These are phyloP conservation scores for Gasteruption jaculator DNA, from an alignment of 2,888 invertebrate genomes.

Conservation along the genomic window DNA sequence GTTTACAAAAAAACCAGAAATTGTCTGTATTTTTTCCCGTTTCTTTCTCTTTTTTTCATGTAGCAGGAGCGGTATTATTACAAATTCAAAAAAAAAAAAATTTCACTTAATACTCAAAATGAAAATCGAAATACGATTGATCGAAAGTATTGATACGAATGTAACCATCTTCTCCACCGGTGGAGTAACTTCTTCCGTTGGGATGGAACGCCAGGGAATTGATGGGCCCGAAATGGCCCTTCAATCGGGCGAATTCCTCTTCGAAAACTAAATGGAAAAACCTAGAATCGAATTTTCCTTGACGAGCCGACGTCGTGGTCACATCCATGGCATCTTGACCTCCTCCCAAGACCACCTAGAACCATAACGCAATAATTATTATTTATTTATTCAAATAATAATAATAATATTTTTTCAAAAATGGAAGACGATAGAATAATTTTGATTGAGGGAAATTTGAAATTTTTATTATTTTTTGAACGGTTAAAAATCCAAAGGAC, in stretches of 20 bases:
- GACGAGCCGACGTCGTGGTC: slow-evolving; percentile 87
- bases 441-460: not conserved
- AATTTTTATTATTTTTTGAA: not conserved
- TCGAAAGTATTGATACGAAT: slow-evolving; percentile 95
- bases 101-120: slow-evolving; percentile 84
- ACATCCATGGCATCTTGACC: slow-evolving; percentile 99
- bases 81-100: slow-evolving; percentile 11
- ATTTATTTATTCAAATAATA: slow-evolving; percentile 2
- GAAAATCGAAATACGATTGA: slow-evolving; percentile 92
- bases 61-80: slow-evolving; percentile 11
- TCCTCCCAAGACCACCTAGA: slow-evolving; percentile 85
- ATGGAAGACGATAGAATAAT: slow-evolving; percentile 4
- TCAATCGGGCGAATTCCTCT: slow-evolving; percentile 80
- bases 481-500: too few species aligned
- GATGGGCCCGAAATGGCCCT: slow-evolving; percentile 99
- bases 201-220: slow-evolving; percentile 98
- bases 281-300: slow-evolving; percentile 94
- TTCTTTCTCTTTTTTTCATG: slow-evolving; percentile 14
- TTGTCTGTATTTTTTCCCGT: too few species aligned
- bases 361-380: slow-evolving; percentile 15
- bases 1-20: too few species aligned
- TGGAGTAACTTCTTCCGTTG: slow-evolving; percentile 92
- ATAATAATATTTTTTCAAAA: slow-evolving; percentile 7
- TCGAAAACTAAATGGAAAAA: slow-evolving; percentile 72
- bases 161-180: slow-evolving; percentile 99